Percentiles rank a stretch among this genome's conserved stretches.
Conservation (phyloP, 2,888 invertebrate genomes). For the Nineta flava region DNA sequence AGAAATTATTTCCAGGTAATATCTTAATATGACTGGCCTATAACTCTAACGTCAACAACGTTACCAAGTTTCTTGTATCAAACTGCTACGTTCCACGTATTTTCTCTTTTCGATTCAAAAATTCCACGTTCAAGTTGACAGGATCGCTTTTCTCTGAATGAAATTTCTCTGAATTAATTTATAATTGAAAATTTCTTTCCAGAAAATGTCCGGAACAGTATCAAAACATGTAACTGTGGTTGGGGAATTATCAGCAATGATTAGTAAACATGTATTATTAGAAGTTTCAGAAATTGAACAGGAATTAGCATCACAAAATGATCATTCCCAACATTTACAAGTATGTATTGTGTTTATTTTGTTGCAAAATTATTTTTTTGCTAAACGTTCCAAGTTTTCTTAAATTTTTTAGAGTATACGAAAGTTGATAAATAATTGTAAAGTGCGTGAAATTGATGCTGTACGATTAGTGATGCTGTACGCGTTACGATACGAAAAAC, state of each 20-base stretch:
- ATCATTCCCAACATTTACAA: slow-evolving; percentile 60
- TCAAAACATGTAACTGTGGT: slow-evolving; percentile 95
- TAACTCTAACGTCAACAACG: too few relatives aligned
- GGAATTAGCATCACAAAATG: slow-evolving; percentile 77
- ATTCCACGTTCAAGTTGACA: too few relatives aligned
- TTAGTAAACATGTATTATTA: slow-evolving; percentile 60
- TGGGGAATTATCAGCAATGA: slow-evolving; percentile 80
- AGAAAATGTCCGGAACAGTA: slow-evolving; percentile 88
- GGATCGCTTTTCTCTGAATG: too few relatives aligned
- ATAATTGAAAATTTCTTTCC: slow-evolving; percentile 9
- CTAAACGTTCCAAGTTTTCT: background rate
- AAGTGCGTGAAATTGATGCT: slow-evolving; percentile 62
- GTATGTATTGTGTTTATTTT: slow-evolving; percentile 17
- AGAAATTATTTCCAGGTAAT: too few relatives aligned
- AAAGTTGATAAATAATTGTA: slow-evolving; percentile 56
- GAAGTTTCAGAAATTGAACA: slow-evolving; percentile 90
- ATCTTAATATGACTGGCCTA: too few relatives aligned
- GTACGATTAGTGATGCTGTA: slow-evolving; percentile 82
- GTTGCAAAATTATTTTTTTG: background rate
- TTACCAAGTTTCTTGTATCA: too few relatives aligned
- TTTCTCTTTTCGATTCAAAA: too few relatives aligned
- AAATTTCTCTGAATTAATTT: too few relatives aligned
- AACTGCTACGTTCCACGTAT: too few relatives aligned
- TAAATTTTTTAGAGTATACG: slow-evolving; percentile 46
- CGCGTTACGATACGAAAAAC: slow-evolving; percentile 83